Conservation (phyloP, 2,113 vertebrate species). For the Tringa solitaria region DNA sequence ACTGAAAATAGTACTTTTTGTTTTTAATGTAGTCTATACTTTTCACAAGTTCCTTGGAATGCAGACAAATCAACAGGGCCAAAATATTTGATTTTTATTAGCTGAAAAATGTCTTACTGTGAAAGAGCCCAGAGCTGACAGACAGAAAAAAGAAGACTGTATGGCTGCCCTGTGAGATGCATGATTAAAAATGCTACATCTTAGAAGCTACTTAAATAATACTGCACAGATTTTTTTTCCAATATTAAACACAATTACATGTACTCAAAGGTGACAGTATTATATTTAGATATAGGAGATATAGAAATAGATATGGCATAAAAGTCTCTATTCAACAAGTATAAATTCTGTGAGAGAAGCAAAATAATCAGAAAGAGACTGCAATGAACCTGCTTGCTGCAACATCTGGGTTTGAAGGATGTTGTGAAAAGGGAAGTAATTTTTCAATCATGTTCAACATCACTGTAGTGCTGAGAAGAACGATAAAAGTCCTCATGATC, state of each 20-base stretch:
- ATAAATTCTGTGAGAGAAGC: not conserved
- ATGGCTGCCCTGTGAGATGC: not conserved
- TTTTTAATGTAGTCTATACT: not conserved
- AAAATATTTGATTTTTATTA: not conserved
- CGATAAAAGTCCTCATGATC: not conserved
- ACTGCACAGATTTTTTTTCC: not conserved
- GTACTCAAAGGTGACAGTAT: not conserved
- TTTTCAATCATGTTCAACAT: not conserved
- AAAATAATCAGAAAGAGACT: not conserved
- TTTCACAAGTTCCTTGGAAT: not conserved
- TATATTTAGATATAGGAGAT: not conserved
- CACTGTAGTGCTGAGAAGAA: not conserved
- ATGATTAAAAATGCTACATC: not conserved
- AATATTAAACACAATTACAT: not conserved
- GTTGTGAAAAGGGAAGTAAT: not conserved
- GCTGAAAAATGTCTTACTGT: not conserved
- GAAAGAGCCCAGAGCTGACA: not conserved
- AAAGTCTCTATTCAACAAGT: not conserved
- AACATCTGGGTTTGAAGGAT: not conserved
- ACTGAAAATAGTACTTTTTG: not conserved
- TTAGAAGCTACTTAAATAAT: not conserved
- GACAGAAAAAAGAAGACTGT: not conserved
- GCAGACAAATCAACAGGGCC: not conserved
- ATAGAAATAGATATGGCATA: not conserved
- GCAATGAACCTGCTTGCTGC: not conserved